These are phyloP conservation scores for Microcebus griseorufus DNA, from an alignment of 2,113 vertebrate species.

Conservation along the genomic window DNA sequence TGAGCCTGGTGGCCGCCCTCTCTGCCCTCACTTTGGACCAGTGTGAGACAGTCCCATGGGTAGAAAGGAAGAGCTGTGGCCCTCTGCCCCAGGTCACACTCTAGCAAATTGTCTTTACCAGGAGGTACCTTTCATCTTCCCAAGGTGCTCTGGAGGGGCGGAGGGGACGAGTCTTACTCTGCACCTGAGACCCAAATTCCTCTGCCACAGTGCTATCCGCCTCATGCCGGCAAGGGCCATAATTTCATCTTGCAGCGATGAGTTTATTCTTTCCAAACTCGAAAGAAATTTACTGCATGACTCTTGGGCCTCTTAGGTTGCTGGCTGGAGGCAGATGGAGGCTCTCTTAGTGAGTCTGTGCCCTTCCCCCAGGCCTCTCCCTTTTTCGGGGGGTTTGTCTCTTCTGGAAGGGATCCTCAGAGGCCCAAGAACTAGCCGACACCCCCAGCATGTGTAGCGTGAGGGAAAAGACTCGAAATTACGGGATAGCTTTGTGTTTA, in stretches of 20 bases:
- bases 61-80: neutral
- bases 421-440: neutral
- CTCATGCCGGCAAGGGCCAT: neutral
- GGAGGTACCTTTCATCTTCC: neutral
- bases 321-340: neutral
- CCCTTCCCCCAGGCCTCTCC: neutral
- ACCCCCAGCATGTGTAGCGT: neutral
- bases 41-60: neutral
- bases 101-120: neutral
- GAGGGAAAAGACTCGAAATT: neutral
- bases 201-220: neutral
- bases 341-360: neutral
- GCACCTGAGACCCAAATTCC: neutral
- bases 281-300: neutral
- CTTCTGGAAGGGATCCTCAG: constrained; percentile 38
- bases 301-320: neutral
- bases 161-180: neutral
- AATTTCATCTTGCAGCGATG: neutral
- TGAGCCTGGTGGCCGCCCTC: neutral
- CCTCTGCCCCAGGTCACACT: neutral
- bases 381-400: neutral
- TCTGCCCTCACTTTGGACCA: neutral
- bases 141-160: neutral
- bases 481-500: neutral
- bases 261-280: neutral